Evolutionary conservation across 2,888 invertebrate genomes (phyloP), one percentile per base, ranked within the genome.

Genomic region (Cataglyphis rosenhaueri): DNA sequence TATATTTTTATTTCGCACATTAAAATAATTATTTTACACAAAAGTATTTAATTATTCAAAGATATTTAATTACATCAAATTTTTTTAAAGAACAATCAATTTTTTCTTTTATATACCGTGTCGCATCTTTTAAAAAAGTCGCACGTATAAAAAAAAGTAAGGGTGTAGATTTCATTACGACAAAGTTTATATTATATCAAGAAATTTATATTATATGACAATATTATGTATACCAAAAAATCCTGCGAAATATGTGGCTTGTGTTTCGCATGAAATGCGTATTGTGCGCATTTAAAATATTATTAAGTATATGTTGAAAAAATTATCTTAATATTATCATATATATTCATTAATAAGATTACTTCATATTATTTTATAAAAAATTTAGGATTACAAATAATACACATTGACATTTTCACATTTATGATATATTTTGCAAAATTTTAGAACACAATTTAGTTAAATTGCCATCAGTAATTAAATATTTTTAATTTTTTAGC

Each of bases 211-310:
- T 71, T 35, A 25, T 41, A 38, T 71, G 59, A 25, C 18, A 64
- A 64, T 75, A 75, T 75, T 75, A 75, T 35, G 61, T 74, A 9
- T 15, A 64, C 2, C 18, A 48, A 75, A 64, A 35, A 64, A 74
- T 9, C 38, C 21, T 35, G 64, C 10, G n/a, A 64, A 75, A 64
- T 62, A 35, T 21, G 18, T 35, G 44, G 5, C 62, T 64, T 41
- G 25, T 73, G 25, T 57, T 57, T 0, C 9, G 5, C 3, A 15
- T 32, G 29, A 73, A 44, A 32, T 32, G 9, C 10, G 64, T 44
- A 35, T 64, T 74, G 55, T 29, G 32, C 15, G 32, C 21, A 61
- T 61, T 75, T 75, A 35, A 41, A 75, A 8, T 64, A 48, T 75
- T 35, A 48, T 48, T 75, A 64, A 64, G 44, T 38, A 61, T 52